phyloP scores from a whole-genome alignment of 2,888 invertebrate species.

The Volucella zonaria region DNA sequence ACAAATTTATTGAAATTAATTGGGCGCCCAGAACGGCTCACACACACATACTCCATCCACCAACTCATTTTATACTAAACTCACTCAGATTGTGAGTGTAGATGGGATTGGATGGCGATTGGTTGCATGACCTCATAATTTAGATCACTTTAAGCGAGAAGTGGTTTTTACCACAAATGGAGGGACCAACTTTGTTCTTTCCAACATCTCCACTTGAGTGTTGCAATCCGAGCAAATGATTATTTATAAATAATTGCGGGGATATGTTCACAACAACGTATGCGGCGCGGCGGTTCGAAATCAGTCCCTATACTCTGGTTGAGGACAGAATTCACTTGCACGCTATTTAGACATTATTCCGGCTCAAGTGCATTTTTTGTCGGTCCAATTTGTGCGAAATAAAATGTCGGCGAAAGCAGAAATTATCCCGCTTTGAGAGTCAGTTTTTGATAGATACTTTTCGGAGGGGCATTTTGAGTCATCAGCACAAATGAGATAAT shows the following conservation, averaged over 20 bases:
- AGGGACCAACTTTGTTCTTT: too few species aligned
- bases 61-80: too few species aligned
- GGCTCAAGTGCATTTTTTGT: not conserved
- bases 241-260: conserved; percentile 68
- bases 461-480: too few species aligned
- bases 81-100: conserved; percentile 18
- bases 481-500: too few species aligned
- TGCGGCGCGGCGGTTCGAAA: conserved; percentile 17
- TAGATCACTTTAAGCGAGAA: conserved; percentile 59
- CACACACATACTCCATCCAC: not conserved
- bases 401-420: too few species aligned
- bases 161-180: conserved; percentile 60
- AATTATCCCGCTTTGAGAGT: not conserved
- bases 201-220: conserved; percentile 26
- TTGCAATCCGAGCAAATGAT: conserved; percentile 68
- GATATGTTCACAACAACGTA: conserved; percentile 2
- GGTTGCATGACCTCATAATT: conserved; percentile 71
- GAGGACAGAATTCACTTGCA: conserved; percentile 31
- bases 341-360: conserved; percentile 64
- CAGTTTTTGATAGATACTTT: not conserved
- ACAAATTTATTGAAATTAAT: conserved; percentile 74
- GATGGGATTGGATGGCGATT: conserved; percentile 28
- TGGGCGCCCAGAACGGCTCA: conserved; percentile 60
- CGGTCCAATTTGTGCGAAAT: not conserved
- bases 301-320: not conserved